Base-by-base conservation (phyloP, 1,140 invertebrate genomes). In the Alviniconcha marisindica region DNA sequence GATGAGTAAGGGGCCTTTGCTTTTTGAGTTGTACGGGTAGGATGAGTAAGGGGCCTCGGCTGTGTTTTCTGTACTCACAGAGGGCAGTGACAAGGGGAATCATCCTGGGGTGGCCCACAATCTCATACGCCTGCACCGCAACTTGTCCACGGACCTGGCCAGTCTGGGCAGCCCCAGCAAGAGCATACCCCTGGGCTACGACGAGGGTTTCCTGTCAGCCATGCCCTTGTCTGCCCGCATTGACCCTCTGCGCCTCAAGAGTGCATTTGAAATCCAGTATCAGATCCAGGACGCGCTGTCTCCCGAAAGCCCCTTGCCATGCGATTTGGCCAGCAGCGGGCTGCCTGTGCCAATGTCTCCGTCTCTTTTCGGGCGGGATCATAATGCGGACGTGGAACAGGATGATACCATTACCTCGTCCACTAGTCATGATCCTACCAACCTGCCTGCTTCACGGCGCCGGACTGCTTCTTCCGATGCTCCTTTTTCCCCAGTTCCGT, bases 381-480 rank as follows among this genome's bases (percentile, higher is more conserved):
- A 40, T 1, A 28, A 31, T 21, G 40, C 28, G 21, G 78, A 80
- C 44, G 56, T 80, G 36, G 78, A 80, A 28, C 78, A 80, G 40
- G 78, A 80, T 44, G 78, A 80, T 60, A 80, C 78, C 24, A 80
- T 80, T 24, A 80, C 78, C 0, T 80, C 78, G 1, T 80, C 78
- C 40, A 80, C 78, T 48, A 80, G 78, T 66, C 78, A 66, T 38
- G 78, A 80, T 42, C 78, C 31, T 18, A 18, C 31, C 56, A 42
- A 14, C 40, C 14, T 66, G 1, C 56, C 60, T 4, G 1, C 48
- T 38, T 38, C 77, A 15, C 51, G 36, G 51, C n/a, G 31, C n/a
- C 56, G 77, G 51, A 38, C 77, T 31, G 31, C 38, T 24, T 78
- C 77, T 31, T 36, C 51, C 3, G 48, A 38, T 28, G 77, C 48